Evolutionary conservation across 2,888 invertebrate genomes (phyloP), one percentile per base, ranked within the genome.

Genomic region (Hydrotaea diabolus): DNA sequence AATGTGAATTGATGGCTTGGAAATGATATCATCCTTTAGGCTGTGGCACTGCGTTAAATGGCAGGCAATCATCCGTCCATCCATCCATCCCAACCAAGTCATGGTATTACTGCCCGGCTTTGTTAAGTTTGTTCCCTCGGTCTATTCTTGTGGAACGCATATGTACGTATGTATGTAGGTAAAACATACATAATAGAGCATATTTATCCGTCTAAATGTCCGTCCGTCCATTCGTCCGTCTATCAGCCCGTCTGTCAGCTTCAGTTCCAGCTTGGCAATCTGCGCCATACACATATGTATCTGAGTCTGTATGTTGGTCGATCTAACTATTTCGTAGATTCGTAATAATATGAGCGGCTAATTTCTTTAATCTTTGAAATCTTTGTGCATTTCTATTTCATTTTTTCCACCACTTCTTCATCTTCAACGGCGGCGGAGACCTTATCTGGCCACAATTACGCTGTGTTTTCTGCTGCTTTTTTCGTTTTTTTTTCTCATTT

Each of bases 331-430:
- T 55, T 77, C 73, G 73, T 79, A 76, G 66, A 77, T 85, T 80
- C 79, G 77, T 82, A 82, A 85, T 85, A 82, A 85, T 85, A 85
- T 80, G 79, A 74, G 85, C 85, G 85, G 85, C 85, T 74, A 80
- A 80, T 80, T 80, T 85, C 85, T 85, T 85, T 85, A 85, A 85
- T 85, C 85, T 85, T 77, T 2, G 69, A 85, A 82, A 82, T 82
- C 82, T 82, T 74, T 85, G 46, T 76, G 59, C 76, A 73, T 81
- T 80, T 85, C 76, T 80, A 80, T 82, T 73, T 57, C 57, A 77
- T 19, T 74, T 55, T 26, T 79, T 77, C 75, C 57, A 72, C 74
- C 79, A 69, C 59, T 57, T 81, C 71, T 81, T 72, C 72, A 81
- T 77, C 72, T 77, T 53, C 36, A 59, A 26, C 31, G 62, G 39